These are phyloP conservation scores for Ciona savignyi DNA, from an alignment of 23 tunicate genomes.

Conservation along the genomic window DNA sequence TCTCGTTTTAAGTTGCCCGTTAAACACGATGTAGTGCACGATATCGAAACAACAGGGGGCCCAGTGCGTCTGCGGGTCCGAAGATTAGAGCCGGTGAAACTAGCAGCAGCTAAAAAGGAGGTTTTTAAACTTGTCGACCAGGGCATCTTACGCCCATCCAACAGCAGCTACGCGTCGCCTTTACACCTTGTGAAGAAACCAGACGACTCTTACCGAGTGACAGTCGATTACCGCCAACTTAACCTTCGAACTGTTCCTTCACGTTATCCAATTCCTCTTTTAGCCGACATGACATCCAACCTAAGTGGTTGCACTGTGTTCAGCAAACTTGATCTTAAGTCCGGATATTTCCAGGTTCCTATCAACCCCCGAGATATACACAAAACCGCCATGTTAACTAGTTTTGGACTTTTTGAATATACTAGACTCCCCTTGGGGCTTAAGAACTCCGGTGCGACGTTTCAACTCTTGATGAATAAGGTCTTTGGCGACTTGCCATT, in stretches of 20 bases:
- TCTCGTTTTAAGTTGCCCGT: too few species aligned
- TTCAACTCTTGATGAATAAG: constrained; percentile 9
- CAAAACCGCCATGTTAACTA: constrained; percentile 12
- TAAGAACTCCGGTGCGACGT: constrained; percentile 3
- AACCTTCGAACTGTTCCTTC: too few species aligned
- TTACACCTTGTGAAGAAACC: constrained; percentile 10
- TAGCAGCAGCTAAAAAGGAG: background rate
- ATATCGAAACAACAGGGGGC: constrained; percentile 11
- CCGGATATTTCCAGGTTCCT: constrained; percentile 6
- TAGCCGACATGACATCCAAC: constrained; percentile 4
- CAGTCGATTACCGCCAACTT: too few species aligned
- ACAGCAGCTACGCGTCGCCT: constrained; percentile 13
- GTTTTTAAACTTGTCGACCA: constrained; percentile 8
- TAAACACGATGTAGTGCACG: constrained; percentile 1
- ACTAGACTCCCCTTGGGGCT: constrained; percentile 15
- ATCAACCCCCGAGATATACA: background rate
- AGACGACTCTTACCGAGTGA: constrained; percentile 1
- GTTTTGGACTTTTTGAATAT: constrained; percentile 14
- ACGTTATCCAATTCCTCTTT: too few species aligned
- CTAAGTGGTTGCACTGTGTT: constrained; percentile 10
- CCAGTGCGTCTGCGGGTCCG: constrained; percentile 7
- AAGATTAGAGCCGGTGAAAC: constrained; percentile 1
- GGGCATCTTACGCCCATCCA: constrained; percentile 6
- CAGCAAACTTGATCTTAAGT: constrained; percentile 9
- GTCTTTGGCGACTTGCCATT: constrained; percentile 13